Base-by-base conservation (phyloP, 2,113 vertebrate species). In the Eulemur macaco region DNA sequence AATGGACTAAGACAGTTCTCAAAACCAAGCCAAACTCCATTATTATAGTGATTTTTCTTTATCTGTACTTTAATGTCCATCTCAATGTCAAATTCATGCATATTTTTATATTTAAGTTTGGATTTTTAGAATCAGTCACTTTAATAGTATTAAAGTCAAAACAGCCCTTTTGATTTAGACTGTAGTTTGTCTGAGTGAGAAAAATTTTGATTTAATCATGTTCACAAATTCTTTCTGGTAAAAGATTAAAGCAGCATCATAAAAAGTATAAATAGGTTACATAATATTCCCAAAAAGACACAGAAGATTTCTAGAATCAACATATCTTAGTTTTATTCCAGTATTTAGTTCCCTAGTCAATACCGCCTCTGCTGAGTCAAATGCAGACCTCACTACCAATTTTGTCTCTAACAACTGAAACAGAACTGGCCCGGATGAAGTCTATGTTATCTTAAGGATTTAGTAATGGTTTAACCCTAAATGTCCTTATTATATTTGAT, bases 391-490 rank as follows among this genome's bases (percentile, higher is more conserved):
- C 52, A 73, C 39, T 66, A 86, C 13, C 54, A 81, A 56, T 74
- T 66, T 91, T 66, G 50, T 92, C 91, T 94, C 91, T 56, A 89
- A 89, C 56, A 89, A 91, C 3, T 34, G 39, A 87, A 83, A 86
- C 56, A 95, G 37, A 73, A n/a, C 27, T 64, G n/a, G 39, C 45
- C 21, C 25, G 42, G 20, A 29, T 10, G 18, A 60, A 37, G 34
- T 52, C 39, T 66, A 23, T 45, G 20, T 45, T 52, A 15, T 58
- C 42, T 78, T 83, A 60, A 68, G 37, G 29, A 74, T 52, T 77
- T 45, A 81, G 42, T 81, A 90, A 86, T 87, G 12, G 12, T 37
- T 63, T 97, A 64, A 71, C 18, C 18, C 45, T 47, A 88, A 84
- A 71, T 56, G 31, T 21, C 37, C n/a, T 77, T 76, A 63, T 54